These are phyloP conservation scores for Nemoura dubitans DNA, from an alignment of 2,888 invertebrate genomes.

Conservation along the genomic window DNA sequence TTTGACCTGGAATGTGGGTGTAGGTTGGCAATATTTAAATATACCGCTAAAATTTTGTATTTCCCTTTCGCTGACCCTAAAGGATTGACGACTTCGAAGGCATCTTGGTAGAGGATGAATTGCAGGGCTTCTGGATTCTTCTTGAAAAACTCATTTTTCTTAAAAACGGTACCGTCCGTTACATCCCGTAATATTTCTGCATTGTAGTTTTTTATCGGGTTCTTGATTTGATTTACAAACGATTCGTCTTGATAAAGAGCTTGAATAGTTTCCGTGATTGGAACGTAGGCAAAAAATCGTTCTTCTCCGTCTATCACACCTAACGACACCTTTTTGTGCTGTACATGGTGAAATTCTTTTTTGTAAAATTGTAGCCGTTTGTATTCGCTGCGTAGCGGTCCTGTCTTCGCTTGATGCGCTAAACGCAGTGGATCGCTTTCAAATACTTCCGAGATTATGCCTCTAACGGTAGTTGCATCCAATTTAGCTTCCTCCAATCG, in stretches of 20 bases:
- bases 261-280: conserved; percentile 49
- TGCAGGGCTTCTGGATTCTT: conserved; percentile 51
- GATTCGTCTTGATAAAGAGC: conserved; percentile 50
- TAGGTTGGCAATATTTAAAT: conserved; percentile 49
- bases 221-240: conserved; percentile 44
- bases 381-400: conserved; percentile 41
- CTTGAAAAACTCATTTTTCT: conserved; percentile 51
- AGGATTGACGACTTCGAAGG: conserved; percentile 52
- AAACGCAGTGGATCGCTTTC: conserved; percentile 28
- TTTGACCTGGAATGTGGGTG: conserved; percentile 48
- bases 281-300: conserved; percentile 50
- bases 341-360: conserved; percentile 48
- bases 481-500: conserved; percentile 42
- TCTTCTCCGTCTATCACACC: conserved; percentile 27
- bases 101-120: conserved; percentile 51
- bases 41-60: too few species aligned
- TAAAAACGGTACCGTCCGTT: conserved; percentile 52
- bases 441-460: conserved; percentile 45
- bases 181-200: conserved; percentile 52
- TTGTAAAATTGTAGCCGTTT: conserved; percentile 49
- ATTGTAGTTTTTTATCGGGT: conserved; percentile 30
- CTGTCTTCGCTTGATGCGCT: conserved; percentile 14
- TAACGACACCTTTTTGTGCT: conserved; percentile 44
- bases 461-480: conserved; percentile 39
- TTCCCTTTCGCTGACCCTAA: conserved; percentile 49